Evolutionary conservation across 2,888 invertebrate species (phyloP), one percentile per base, ranked within the genome.

Genomic region (Leptopilina drosophilae): DNA sequence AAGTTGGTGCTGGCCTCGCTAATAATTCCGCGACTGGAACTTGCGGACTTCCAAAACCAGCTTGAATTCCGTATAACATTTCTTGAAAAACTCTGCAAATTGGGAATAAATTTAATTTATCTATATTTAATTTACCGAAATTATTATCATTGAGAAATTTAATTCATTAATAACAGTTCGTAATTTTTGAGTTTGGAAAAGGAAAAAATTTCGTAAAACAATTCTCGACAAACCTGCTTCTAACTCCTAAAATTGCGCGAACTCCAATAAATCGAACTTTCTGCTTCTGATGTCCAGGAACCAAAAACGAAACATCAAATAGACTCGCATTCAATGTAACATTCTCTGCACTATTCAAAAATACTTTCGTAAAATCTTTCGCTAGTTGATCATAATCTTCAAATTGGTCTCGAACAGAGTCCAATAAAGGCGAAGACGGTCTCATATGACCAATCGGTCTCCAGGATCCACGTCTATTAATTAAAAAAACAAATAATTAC

Each of bases 401-500:
- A 91, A 98, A 98, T 90, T 97, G 96, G 93, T 98, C 98, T 87
- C 98, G 93, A 64, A 98, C 98, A 6, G 97, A 97, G 92, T 98
- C 98, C 85, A 98, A 93, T 59, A 98, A 94, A 0, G 98, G 98
- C 26, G 97, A 97, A 0, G 97, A 98, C 0, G 98, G 98, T 88
- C 98, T 93, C 98, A 98, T 98, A 92, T 98, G 98, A 76, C 96
- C 98, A 84, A 98, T 98, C 14, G 98, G 98, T 88, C 98, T 94
- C 98, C 98, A 98, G 8, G 98, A 98, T 73, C 97, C 97, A 78
- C 94, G 92, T 85, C 94, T 94, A 84, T 49, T 75, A 69, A 56
- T 56, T 42, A 42, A 42, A 76, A 78, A 78, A 62, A 40, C 20
- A 59, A 3, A 33, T 33, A 20, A 20, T 20, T 20, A 20, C 20